These are phyloP conservation scores for Heteropelma amictum DNA, from an alignment of 2,888 invertebrate genomes.

Conservation along the genomic window DNA sequence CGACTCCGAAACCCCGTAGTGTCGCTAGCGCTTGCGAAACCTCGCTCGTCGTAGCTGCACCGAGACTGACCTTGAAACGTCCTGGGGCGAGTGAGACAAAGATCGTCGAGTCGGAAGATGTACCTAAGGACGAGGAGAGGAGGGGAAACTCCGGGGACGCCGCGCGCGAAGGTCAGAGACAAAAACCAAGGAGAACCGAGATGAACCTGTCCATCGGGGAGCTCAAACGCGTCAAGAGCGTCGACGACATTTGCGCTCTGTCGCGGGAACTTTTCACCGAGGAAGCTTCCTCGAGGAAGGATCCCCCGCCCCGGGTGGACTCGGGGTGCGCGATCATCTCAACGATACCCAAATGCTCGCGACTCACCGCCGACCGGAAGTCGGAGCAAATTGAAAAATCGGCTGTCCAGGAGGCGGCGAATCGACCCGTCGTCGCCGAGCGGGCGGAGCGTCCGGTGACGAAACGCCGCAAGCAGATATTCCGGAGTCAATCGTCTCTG, in stretches of 20 bases:
- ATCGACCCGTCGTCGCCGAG: background rate
- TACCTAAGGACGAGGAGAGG: background rate
- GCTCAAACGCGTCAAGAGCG: conserved; percentile 44
- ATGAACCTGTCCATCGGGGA: background rate
- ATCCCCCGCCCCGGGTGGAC: conserved; percentile 7
- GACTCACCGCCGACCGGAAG: too few relatives aligned
- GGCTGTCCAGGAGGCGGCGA: background rate
- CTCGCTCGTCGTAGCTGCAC: conserved; percentile 39
- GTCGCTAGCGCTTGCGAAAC: conserved; percentile 45
- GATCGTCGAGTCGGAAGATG: background rate
- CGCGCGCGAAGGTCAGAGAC: background rate
- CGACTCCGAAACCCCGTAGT: conserved; percentile 69
- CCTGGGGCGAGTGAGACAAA: conserved; percentile 1
- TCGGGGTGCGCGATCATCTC: conserved; percentile 68
- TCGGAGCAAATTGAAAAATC: too few relatives aligned
- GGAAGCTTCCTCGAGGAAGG: conserved; percentile 9
- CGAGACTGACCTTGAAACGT: conserved; percentile 29
- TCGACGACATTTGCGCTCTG: conserved; percentile 39
- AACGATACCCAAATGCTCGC: conserved; percentile 70
- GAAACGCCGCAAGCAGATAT: conserved; percentile 49
- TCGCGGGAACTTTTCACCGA: conserved; percentile 27
- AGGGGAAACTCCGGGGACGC: too few relatives aligned
- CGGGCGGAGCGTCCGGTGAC: conserved; percentile 5
- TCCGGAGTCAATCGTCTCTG: conserved; percentile 66
- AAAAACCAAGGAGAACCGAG: too few relatives aligned